Evolutionary conservation across 2,888 invertebrate genomes (phyloP).

Genomic region (Euzetes globulus): DNA sequence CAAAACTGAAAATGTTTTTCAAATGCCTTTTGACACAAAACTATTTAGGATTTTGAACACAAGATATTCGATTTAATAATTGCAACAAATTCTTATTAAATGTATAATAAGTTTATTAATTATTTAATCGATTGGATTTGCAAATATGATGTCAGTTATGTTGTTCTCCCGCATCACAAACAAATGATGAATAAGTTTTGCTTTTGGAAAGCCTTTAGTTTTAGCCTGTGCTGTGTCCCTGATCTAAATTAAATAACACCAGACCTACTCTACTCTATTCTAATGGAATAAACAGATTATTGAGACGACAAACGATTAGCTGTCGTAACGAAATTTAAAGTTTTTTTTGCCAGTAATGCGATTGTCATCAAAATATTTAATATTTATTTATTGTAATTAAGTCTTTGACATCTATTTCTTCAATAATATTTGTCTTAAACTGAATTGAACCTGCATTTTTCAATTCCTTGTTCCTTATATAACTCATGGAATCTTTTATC

Average conservation of each 20-base stretch:
- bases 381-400: neutral
- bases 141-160: no score
- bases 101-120: no score
- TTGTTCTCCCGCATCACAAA: neutral
- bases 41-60: no score
- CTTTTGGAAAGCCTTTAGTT: neutral
- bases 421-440: neutral
- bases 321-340: neutral
- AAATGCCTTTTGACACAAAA: no score
- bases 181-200: neutral
- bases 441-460: no score
- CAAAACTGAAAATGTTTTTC: no score
- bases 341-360: slow-evolving; percentile 2
- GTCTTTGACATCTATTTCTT: neutral
- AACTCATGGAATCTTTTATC: no score
- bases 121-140: no score
- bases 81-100: no score
- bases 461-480: no score
- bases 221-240: neutral
- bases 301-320: neutral
- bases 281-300: neutral
- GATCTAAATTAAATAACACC: slow-evolving; percentile 19
- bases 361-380: neutral
- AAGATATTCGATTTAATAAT: no score
- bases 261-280: slow-evolving; percentile 16